A percentile compares a stretch with the other conserved stretches of the same genome.
Conservation (phyloP, 2,113 vertebrate species). For the Glaucidium brasilianum region DNA sequence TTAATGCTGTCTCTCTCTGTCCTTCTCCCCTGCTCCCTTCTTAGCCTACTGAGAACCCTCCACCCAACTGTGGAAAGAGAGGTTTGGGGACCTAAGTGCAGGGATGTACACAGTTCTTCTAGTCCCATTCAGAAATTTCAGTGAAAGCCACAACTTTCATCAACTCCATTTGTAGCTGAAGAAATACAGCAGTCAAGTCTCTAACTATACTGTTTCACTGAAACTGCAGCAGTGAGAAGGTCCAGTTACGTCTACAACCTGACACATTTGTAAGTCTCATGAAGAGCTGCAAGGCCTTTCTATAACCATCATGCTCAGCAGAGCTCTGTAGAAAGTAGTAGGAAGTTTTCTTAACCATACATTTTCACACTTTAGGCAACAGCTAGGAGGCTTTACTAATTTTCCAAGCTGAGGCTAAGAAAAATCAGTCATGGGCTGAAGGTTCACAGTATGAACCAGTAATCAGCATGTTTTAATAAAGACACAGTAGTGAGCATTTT, state of each 20-base stretch:
- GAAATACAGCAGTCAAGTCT: background rate
- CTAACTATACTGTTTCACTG: background rate
- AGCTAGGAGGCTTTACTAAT: background rate
- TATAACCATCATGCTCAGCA: background rate
- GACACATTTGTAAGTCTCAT: background rate
- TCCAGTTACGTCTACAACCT: background rate
- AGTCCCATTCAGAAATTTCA: background rate
- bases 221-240: background rate
- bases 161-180: accelerated
- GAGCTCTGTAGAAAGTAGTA: background rate
- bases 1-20: background rate
- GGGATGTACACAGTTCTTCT: background rate
- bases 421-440: background rate
- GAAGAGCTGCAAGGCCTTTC: background rate
- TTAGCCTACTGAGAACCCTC: background rate
- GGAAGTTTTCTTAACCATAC: background rate
- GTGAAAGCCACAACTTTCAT: background rate
- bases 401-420: background rate
- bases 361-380: background rate
- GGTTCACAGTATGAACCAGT: background rate
- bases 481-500: background rate
- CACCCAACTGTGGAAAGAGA: background rate
- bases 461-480: background rate
- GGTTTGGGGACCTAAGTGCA: background rate
- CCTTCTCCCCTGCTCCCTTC: background rate